Percentiles rank a stretch among this genome's conserved stretches.
phyloP scores from a whole-genome alignment of 2,113 vertebrate species.

The Syngnathus typhle region DNA sequence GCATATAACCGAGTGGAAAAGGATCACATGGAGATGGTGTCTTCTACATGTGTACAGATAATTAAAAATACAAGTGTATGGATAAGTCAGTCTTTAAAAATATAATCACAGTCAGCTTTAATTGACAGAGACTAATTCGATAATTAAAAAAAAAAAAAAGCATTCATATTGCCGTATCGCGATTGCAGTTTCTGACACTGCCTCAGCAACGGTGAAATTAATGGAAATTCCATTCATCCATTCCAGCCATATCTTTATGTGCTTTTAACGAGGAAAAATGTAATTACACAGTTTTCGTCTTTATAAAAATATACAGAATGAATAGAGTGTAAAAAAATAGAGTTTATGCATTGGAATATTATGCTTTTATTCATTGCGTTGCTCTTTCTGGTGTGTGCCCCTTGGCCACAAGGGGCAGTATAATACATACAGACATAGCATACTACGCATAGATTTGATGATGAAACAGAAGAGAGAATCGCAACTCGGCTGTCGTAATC shows the following conservation, averaged over 20 bases:
- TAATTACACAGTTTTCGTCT: background rate
- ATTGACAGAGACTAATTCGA: background rate
- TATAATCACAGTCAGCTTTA: background rate
- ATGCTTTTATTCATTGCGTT: too few species aligned
- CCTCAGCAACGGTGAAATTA: background rate
- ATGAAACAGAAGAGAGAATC: too few species aligned
- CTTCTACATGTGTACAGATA: constrained; percentile 4
- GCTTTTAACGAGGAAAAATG: too few species aligned
- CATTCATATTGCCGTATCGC: background rate
- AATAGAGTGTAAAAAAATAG: background rate
- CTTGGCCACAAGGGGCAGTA: too few species aligned
- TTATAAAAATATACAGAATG: background rate
- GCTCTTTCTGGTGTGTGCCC: too few species aligned
- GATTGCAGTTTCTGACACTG: background rate
- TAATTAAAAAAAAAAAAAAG: background rate
- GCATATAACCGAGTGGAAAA: constrained; percentile 48
- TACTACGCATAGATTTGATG: too few species aligned
- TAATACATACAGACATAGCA: too few species aligned
- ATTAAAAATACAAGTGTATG: constrained; percentile 7
- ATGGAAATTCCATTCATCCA: background rate
- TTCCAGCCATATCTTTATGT: background rate
- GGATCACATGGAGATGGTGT: constrained; percentile 30
- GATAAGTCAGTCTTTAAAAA: background rate
- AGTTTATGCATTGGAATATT: too few species aligned
- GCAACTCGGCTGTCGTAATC: too few species aligned